These are phyloP conservation scores for Eurytoma californica DNA, from an alignment of 2,888 invertebrate species.

Conservation along the genomic window DNA sequence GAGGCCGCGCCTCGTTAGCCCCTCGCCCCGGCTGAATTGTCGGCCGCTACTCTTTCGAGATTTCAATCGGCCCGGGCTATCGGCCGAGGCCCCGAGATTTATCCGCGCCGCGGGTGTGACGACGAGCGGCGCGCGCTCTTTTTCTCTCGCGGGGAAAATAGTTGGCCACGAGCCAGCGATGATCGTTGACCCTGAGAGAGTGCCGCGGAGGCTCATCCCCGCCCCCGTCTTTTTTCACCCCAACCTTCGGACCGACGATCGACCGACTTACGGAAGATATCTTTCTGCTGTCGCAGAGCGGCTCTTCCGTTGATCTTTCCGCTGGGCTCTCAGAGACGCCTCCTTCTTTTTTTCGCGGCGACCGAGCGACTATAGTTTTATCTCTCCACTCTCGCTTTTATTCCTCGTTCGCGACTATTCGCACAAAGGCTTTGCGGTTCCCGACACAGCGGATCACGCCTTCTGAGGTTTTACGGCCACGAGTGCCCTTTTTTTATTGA, in stretches of 20 bases:
- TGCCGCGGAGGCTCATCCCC: slow-evolving; percentile 23
- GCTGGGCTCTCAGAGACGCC: background rate
- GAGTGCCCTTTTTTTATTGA: too few species aligned
- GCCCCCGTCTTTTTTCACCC: background rate
- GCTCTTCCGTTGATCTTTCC: background rate
- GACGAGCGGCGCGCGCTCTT: background rate
- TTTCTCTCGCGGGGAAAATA: slow-evolving; percentile 30
- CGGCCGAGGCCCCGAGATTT: slow-evolving; percentile 46
- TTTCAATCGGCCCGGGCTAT: slow-evolving; percentile 49
- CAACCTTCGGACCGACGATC: background rate
- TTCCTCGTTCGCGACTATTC: slow-evolving; percentile 31
- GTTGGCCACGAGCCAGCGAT: slow-evolving; percentile 49
- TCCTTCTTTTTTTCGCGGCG: slow-evolving; percentile 3
- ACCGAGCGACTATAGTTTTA: slow-evolving; percentile 21
- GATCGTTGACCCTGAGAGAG: slow-evolving; percentile 54
- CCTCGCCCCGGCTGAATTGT: background rate
- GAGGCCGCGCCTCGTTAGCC: slow-evolving; percentile 19
- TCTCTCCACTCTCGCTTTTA: slow-evolving; percentile 47
- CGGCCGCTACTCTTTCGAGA: slow-evolving; percentile 11
- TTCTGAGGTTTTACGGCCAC: too few species aligned
- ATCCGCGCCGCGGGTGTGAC: slow-evolving; percentile 31
- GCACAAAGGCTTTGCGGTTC: slow-evolving; percentile 9
- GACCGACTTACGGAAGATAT: slow-evolving; percentile 38
- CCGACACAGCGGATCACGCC: background rate
- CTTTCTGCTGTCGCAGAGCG: background rate